Evolutionary conservation across 2,113 vertebrate genomes (phyloP), one percentile per base, ranked within the genome.

Genomic region (Solea senegalensis): DNA sequence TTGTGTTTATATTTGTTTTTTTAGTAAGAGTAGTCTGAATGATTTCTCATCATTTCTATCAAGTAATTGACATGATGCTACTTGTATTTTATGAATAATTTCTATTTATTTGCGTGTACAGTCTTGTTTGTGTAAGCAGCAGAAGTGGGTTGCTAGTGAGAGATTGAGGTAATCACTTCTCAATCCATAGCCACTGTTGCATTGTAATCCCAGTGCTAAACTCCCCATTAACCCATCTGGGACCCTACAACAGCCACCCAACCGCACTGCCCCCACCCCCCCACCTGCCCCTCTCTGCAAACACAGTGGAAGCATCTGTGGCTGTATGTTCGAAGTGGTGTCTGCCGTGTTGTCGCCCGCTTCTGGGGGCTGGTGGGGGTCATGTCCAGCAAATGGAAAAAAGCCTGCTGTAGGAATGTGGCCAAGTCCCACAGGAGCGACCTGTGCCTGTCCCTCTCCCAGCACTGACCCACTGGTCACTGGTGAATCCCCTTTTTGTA

Each of bases 151-250:
- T 91, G 69, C 83, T 86, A 92, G 88, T 91, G 91, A 92, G 92
- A 92, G 93, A 93, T 94, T 94, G 95, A 79, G 86, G 83, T 94
- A 96, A 95, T 97, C 93, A 94, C 90, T 68, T 89, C 93, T 94
- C 94, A 95, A 95, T 95, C 94, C 89, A 89, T 94, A 94, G 93
- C 94, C 91, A 96, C 94, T 96, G 94, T 96, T 95, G 94, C 95
- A 95, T 95, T 95, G 93, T 98, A 97, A 98, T 98, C 96, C 95
- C 93, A 94, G 95, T 96, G 95, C 96, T 96, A 96, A 97, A 96
- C 94, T 94, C 93, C 93, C 94, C 90, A 95, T 95, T 95, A 96
- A 96, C 95, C 96, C 96, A 97, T 96, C 95, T 95, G 95, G 95
- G 95, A 95, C 94, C 93, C 93, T 93, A 80, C 76, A 89, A 90